phyloP scores from a whole-genome alignment of 2,888 invertebrate genomes.

The Chrysomela aeneicollis region DNA sequence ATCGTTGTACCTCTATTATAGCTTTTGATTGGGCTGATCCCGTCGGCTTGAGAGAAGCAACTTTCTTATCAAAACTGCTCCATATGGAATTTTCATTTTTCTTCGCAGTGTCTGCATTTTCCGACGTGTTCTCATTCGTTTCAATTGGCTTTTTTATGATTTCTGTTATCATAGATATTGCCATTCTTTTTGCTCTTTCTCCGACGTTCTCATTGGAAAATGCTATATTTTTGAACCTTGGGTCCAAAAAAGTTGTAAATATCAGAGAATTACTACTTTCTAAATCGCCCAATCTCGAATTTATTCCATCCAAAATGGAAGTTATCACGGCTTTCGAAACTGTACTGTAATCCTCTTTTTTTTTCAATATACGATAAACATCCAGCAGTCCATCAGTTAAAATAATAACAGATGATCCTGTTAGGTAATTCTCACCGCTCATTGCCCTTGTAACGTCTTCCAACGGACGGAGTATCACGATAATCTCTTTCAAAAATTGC shows the following conservation, averaged over 20 bases:
- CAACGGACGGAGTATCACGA: slow-evolving; percentile 37
- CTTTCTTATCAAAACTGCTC: slow-evolving; percentile 19
- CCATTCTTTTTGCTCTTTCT: slow-evolving; percentile 19
- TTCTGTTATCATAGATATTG: slow-evolving; percentile 1
- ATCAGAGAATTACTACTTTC: slow-evolving; percentile 34
- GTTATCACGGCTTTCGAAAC: slow-evolving; percentile 11
- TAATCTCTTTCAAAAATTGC: slow-evolving; percentile 33
- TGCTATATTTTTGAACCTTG: slow-evolving; percentile 39
- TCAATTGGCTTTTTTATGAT: background rate
- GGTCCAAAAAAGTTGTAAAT: slow-evolving; percentile 40
- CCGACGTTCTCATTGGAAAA: slow-evolving; percentile 25
- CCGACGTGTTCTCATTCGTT: background rate
- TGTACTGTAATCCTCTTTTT: background rate
- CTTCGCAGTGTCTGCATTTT: background rate
- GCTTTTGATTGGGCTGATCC: slow-evolving; percentile 31
- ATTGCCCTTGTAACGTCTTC: slow-evolving; percentile 38
- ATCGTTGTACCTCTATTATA: slow-evolving; percentile 36
- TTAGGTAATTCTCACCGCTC: slow-evolving; percentile 40
- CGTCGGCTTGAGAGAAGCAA: slow-evolving; percentile 12
- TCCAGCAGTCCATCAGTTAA: slow-evolving; percentile 25
- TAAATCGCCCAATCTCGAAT: slow-evolving; percentile 31
- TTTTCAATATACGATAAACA: slow-evolving; percentile 26
- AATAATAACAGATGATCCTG: slow-evolving; percentile 32
- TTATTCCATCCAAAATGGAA: slow-evolving; percentile 22
- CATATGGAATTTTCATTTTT: slow-evolving; percentile 17